Conservation (phyloP, 2,888 invertebrate genomes). For the Coecobrya sp. region DNA sequence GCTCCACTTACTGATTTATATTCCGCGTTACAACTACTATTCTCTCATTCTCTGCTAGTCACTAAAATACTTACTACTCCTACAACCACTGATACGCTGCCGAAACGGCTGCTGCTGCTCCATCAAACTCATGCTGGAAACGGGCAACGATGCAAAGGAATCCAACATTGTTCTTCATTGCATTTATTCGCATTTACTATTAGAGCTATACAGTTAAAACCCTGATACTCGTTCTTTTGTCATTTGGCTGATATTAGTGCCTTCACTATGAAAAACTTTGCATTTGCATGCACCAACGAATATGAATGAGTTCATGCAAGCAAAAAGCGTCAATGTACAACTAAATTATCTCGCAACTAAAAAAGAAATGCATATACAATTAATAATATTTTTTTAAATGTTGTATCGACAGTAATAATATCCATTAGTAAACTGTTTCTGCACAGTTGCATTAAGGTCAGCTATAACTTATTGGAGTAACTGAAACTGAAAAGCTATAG, state of each 20-base stretch:
- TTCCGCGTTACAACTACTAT: constrained; percentile 7
- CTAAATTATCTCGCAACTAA: no score
- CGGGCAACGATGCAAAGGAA: not conserved
- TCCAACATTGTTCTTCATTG: not conserved
- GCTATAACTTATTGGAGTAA: not conserved
- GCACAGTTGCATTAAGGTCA: no score
- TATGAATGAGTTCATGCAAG: not conserved
- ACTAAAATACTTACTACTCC: not conserved
- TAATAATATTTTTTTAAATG: no score
- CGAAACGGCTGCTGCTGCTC: not conserved
- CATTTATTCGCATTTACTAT: not conserved
- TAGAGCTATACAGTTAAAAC: not conserved
- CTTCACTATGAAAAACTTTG: not conserved
- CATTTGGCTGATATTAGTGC: not conserved
- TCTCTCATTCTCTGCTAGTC: constrained; percentile 2
- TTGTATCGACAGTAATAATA: no score
- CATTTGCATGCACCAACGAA: not conserved
- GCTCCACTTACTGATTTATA: constrained; percentile 48
- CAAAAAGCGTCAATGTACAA: not conserved
- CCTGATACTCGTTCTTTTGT: not conserved
- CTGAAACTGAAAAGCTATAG: not conserved
- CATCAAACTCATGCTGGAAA: not conserved
- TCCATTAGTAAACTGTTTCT: no score
- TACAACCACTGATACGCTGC: not conserved
- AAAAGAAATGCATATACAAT: no score